Evolutionary conservation across 2,888 invertebrate genomes (phyloP).

Genomic region (Conops quadrifasciatus): DNA sequence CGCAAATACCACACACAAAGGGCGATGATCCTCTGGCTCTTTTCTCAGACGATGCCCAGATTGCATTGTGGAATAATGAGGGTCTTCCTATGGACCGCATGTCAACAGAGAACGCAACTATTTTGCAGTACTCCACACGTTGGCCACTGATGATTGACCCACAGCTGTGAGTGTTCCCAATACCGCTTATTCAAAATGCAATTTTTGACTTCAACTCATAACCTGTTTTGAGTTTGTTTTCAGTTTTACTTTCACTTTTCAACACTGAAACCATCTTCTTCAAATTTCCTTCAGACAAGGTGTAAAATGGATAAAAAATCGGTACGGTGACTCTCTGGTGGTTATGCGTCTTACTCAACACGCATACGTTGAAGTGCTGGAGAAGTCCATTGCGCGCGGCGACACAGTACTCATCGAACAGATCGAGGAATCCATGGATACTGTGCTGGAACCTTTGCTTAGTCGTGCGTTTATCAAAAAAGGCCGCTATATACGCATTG

Average conservation of each 20-base stretch:
- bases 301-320: constrained; percentile 93
- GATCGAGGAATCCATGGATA: constrained; percentile 90
- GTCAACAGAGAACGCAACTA: constrained; percentile 96
- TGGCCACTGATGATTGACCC: constrained; percentile 98
- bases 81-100: constrained; percentile 91
- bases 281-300: constrained; percentile 72
- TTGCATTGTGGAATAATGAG: constrained; percentile 95
- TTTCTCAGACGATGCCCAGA: constrained; percentile 90
- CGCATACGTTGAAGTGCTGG: constrained; percentile 86
- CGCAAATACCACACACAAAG: constrained; percentile 81
- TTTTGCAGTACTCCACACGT: constrained; percentile 86
- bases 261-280: neutral
- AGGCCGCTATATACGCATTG: constrained; percentile 82
- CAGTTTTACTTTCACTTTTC: neutral
- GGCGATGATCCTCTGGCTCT: constrained; percentile 82
- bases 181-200: neutral
- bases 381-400: constrained; percentile 78
- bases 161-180: constrained; percentile 74
- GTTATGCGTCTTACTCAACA: constrained; percentile 82
- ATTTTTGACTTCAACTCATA: no score
- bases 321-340: constrained; percentile 77
- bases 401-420: constrained; percentile 86
- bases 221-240: no score
- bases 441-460: constrained; percentile 89
- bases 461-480: constrained; percentile 90